Evolutionary conservation across 2,113 vertebrate species (phyloP), one percentile per base, ranked within the genome.

Genomic region (Coregonus clupeaformis): DNA sequence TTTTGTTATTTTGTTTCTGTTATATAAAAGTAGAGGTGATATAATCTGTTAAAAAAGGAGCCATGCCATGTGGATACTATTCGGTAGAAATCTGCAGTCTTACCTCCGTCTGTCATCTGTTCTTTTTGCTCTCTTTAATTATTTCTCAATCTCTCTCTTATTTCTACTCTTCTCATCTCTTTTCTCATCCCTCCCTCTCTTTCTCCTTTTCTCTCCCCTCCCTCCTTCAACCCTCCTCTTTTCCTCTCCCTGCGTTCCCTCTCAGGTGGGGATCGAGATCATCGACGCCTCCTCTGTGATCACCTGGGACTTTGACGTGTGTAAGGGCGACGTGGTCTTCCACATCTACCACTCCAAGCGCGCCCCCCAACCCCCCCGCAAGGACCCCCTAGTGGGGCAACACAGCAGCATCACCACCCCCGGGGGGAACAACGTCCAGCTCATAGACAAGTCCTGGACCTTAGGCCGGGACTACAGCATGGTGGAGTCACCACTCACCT

Each of bases 281-380:
- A 96, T 97, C 67, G 96, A 99, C 0, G 96, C 97, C 75, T 93
- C 97, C 1, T 98, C 97, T 0, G 97, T 99, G 77, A 97, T 99
- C 93, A 99, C 97, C 0, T 99, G 98, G 97, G 97, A 99, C 90
- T 99, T 99, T 63, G 98, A 99, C 0, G 96, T 99, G 75, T 98
- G 97, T 88, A 98, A 97, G 89, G 98, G 98, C 0, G 97, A 99
- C 77, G 91, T 99, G 0, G 94, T 97, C 42, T 99, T 99, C 81
- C 98, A 97, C 87, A 97, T 99, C 87, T 98, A 95, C 78, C 97
- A 99, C 89, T 97, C 97, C 68, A 98, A 98, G 82, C 90, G 95
- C 70, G 93, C 96, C 0, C 96, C 96, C 0, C 96, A 97, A 86
- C 93, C 92, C 0, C 94, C 96, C 0, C 97, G 96, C 11, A 97